Conservation (phyloP, 1,140 invertebrate genomes). For the Ptiloglossa arizonensis region DNA sequence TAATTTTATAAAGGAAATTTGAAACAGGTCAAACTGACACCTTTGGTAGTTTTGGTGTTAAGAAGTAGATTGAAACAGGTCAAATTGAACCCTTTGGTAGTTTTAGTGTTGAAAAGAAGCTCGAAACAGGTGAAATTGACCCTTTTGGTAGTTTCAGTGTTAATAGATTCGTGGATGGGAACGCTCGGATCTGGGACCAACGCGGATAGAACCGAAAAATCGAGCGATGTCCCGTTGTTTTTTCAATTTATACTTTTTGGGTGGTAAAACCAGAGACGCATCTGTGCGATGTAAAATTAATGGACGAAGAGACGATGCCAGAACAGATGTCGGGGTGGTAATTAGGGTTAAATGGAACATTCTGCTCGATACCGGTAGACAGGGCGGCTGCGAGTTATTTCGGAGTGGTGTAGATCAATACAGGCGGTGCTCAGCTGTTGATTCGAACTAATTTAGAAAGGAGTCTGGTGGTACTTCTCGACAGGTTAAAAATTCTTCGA, state of each 20-base stretch:
- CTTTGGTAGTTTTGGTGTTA: too few relatives aligned
- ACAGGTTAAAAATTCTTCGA: too few relatives aligned
- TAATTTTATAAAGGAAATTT: too few relatives aligned
- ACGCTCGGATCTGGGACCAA: neutral
- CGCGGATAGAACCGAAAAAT: neutral
- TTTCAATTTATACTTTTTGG: slow-evolving; percentile 32
- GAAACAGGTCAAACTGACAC: too few relatives aligned
- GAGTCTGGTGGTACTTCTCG: neutral
- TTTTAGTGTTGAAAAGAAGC: too few relatives aligned
- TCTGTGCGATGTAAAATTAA: slow-evolving; percentile 51
- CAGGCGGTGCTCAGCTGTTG: slow-evolving; percentile 37
- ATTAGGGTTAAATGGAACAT: slow-evolving; percentile 62
- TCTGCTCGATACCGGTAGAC: slow-evolving; percentile 36
- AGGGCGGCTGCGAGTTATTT: slow-evolving; percentile 47
- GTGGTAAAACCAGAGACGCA: slow-evolving; percentile 20
- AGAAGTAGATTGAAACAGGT: too few relatives aligned
- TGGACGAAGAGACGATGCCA: slow-evolving; percentile 30
- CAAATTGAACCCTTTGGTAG: too few relatives aligned
- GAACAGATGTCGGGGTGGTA: slow-evolving; percentile 57
- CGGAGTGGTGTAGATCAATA: neutral
- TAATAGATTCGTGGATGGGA: neutral
- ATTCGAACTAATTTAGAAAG: slow-evolving; percentile 42
- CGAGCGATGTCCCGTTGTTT: neutral
- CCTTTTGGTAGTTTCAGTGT: too few relatives aligned
- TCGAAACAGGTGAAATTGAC: too few relatives aligned